Conservation (phyloP, 2,888 invertebrate genomes). For the Molanna angustata region DNA sequence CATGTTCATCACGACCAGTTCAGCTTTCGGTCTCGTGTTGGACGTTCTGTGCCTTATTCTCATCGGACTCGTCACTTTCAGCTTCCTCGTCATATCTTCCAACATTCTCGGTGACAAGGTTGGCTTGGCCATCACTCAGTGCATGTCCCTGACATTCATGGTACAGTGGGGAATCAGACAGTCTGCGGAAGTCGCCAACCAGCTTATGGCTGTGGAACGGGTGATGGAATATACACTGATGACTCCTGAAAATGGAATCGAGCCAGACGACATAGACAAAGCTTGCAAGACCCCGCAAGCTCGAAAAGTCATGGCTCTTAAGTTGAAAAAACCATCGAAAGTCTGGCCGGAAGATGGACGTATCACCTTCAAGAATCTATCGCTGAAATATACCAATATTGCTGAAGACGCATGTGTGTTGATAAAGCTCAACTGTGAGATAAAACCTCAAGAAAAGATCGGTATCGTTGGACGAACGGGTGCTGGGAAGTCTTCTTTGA, state of each 20-base stretch:
- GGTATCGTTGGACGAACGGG: slow-evolving; percentile 75
- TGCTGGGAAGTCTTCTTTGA: slow-evolving; percentile 70
- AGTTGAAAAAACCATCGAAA: slow-evolving; percentile 38
- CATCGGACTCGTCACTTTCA: slow-evolving; percentile 62
- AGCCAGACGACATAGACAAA: slow-evolving; percentile 25
- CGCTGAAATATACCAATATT: slow-evolving; percentile 51
- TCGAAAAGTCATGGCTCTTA: slow-evolving; percentile 4
- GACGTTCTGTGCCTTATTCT: slow-evolving; percentile 64
- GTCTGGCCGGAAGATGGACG: slow-evolving; percentile 53
- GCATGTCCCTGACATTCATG: slow-evolving; percentile 58
- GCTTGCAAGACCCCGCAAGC: slow-evolving; percentile 5
- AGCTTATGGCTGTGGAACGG: slow-evolving; percentile 79
- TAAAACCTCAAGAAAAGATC: slow-evolving; percentile 55
- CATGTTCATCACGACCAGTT: slow-evolving; percentile 60
- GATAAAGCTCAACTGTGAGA: slow-evolving; percentile 49
- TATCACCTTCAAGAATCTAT: slow-evolving; percentile 49
- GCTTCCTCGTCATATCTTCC: slow-evolving; percentile 54
- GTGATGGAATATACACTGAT: slow-evolving; percentile 77
- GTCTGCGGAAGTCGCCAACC: slow-evolving; percentile 76
- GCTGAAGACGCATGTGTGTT: slow-evolving; percentile 51
- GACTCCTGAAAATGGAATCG: slow-evolving; percentile 49
- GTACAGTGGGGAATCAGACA: slow-evolving; percentile 79
- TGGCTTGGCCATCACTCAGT: slow-evolving; percentile 65
- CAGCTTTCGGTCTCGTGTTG: slow-evolving; percentile 64
- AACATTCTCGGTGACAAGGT: slow-evolving; percentile 55